Evolutionary conservation across 2,113 vertebrate species (phyloP).

Genomic region (Centrocercus urophasianus): DNA sequence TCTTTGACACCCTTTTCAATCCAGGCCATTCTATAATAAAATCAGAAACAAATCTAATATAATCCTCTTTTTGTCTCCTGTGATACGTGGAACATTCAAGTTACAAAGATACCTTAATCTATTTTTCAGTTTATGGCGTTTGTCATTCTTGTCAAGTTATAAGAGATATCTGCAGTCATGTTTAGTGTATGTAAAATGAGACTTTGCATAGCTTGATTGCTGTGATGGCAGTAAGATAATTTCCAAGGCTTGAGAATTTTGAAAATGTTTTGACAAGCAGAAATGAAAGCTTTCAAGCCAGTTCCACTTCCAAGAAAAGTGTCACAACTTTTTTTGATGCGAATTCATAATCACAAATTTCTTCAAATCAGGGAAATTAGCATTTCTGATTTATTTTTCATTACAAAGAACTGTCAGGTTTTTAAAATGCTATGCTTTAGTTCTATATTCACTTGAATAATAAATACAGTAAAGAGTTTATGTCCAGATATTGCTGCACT

Average conservation of each 20-base stretch:
- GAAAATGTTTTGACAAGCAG: slow-evolving; percentile 80
- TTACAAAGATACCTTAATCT: not conserved
- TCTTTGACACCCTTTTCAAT: too few species aligned
- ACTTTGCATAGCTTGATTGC: slow-evolving; percentile 52
- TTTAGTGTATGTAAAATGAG: slow-evolving; percentile 70
- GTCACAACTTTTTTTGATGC: slow-evolving; percentile 25
- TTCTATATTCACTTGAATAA: slow-evolving; percentile 20
- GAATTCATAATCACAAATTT: slow-evolving; percentile 49
- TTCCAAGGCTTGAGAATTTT: slow-evolving; percentile 68
- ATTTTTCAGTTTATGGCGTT: slow-evolving; percentile 26
- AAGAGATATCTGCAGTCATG: slow-evolving; percentile 36
- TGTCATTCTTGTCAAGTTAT: slow-evolving; percentile 16
- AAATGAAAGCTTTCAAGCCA: slow-evolving; percentile 74
- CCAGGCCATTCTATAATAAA: too few species aligned
- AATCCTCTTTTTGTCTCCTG: not conserved
- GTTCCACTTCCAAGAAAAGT: slow-evolving; percentile 48
- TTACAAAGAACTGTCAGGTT: not conserved
- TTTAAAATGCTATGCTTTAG: not conserved
- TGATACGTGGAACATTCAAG: not conserved
- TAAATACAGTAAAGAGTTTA: not conserved
- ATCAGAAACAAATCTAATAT: not conserved
- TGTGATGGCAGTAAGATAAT: slow-evolving; percentile 76
- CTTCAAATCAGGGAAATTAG: slow-evolving; percentile 57
- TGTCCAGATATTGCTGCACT: not conserved
- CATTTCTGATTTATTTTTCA: slow-evolving; percentile 64